These are phyloP conservation scores for Tetanocera ferruginea DNA, from an alignment of 2,888 invertebrate genomes.

Conservation along the genomic window DNA sequence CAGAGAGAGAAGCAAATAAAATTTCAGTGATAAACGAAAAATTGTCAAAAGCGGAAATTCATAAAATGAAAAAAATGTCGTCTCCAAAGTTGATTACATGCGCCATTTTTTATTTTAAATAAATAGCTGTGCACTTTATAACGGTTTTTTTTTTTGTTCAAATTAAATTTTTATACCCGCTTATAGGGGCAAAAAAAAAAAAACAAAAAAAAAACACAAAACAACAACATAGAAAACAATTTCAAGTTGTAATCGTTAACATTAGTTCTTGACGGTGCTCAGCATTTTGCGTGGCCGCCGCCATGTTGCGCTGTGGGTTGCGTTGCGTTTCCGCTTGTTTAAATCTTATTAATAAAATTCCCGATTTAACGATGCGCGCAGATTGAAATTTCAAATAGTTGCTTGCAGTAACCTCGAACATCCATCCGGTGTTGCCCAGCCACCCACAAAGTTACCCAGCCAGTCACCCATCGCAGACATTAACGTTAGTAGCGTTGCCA, in stretches of 20 bases:
- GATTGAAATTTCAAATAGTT: slow-evolving; percentile 43
- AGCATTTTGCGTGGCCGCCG: slow-evolving; percentile 37
- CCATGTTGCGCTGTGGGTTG: slow-evolving; percentile 33
- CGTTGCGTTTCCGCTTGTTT: slow-evolving; percentile 47
- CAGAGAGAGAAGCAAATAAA: not conserved
- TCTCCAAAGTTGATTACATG: not conserved
- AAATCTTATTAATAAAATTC: slow-evolving; percentile 50
- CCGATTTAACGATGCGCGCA: slow-evolving; percentile 39
- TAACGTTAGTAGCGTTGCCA: not conserved
- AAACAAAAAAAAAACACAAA: not conserved
- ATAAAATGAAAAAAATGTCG: too few relatives aligned
- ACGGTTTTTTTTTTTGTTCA: not conserved
- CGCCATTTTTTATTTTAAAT: slow-evolving; percentile 7
- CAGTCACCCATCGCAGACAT: not conserved
- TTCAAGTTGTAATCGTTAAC: slow-evolving; percentile 43
- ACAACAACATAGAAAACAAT: slow-evolving; percentile 14
- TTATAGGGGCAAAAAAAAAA: not conserved
- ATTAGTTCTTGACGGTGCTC: slow-evolving; percentile 45
- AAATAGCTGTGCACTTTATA: not conserved
- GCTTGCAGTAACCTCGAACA: not conserved
- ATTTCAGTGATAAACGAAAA: too few relatives aligned
- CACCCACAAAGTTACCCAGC: not conserved
- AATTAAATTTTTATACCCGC: not conserved
- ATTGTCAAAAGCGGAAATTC: too few relatives aligned
- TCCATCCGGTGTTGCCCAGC: not conserved